phyloP scores from a whole-genome alignment of 2,888 invertebrate species.

The Tetropium fuscum region DNA sequence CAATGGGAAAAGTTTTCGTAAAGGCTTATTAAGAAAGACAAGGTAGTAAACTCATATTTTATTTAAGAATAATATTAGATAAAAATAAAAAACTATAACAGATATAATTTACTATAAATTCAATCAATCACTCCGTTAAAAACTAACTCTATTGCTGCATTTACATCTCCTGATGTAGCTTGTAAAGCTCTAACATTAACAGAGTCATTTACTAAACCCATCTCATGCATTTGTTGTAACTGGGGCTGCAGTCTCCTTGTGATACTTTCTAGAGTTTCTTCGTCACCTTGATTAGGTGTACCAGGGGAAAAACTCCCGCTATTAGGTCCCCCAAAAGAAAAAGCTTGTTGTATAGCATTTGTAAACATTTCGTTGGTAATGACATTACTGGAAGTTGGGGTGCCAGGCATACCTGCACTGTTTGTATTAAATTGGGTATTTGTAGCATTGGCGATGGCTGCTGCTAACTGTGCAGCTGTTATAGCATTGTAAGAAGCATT shows the following conservation, averaged over 20 bases:
- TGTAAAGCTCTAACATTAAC: slow-evolving; percentile 88
- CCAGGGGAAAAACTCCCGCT: slow-evolving; percentile 28
- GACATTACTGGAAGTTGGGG: slow-evolving; percentile 52
- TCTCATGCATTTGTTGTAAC: slow-evolving; percentile 87
- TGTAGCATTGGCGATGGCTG: slow-evolving; percentile 76
- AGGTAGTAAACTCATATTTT: no score
- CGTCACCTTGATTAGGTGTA: slow-evolving; percentile 33
- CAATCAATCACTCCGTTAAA: slow-evolving; percentile 73
- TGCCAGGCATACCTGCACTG: slow-evolving; percentile 49
- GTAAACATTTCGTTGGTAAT: slow-evolving; percentile 86
- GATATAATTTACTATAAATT: no score
- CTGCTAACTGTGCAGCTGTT: slow-evolving; percentile 80
- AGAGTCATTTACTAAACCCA: slow-evolving; percentile 88
- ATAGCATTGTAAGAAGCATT: slow-evolving; percentile 68
- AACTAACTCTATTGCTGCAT: slow-evolving; percentile 91
- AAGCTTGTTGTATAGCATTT: slow-evolving; percentile 81
- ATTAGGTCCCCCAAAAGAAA: slow-evolving; percentile 55
- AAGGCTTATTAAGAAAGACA: no score
- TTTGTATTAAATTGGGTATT: slow-evolving; percentile 55
- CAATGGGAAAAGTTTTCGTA: no score
- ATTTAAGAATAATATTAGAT: no score
- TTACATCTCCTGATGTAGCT: slow-evolving; percentile 86
- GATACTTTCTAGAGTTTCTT: slow-evolving; percentile 54
- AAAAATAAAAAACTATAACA: no score
- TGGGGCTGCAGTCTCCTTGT: slow-evolving; percentile 68